A percentile compares a stretch with the other conserved stretches of the same genome.
These are phyloP conservation scores for Scaptomyza montana DNA, from an alignment of 1,140 invertebrate genomes.

Conservation along the genomic window DNA sequence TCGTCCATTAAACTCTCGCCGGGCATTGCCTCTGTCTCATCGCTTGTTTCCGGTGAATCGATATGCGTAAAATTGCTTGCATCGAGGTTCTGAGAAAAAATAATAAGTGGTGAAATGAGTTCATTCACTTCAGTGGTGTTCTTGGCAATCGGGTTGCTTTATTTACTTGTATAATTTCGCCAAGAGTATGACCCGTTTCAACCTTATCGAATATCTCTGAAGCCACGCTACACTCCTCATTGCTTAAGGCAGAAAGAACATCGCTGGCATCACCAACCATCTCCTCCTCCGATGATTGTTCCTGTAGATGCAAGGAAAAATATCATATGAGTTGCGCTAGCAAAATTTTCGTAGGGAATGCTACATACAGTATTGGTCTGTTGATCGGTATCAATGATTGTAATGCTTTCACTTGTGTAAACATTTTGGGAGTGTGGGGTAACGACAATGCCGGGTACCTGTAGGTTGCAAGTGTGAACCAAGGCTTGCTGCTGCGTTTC, in stretches of 20 bases:
- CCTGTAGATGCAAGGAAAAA: constrained; percentile 40
- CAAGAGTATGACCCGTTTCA: constrained; percentile 59
- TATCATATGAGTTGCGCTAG: background rate
- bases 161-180: constrained; percentile 78
- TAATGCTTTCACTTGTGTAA: constrained; percentile 84
- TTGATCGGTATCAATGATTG: constrained; percentile 86
- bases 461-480: constrained; percentile 74
- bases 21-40: constrained; percentile 88
- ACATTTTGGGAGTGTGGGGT: constrained; percentile 79
- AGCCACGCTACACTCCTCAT: constrained; percentile 88
- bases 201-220: constrained; percentile 86
- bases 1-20: constrained; percentile 91
- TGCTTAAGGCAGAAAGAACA: constrained; percentile 87
- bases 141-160: background rate
- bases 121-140: background rate
- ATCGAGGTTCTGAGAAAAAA: constrained; percentile 60
- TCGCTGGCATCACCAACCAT: constrained; percentile 83
- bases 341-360: constrained; percentile 5
- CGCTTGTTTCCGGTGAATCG: constrained; percentile 91
- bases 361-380: constrained; percentile 72
- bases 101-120: no score
- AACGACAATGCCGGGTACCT: constrained; percentile 79
- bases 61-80: constrained; percentile 89
- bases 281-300: constrained; percentile 78
- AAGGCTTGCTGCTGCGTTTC: constrained; percentile 31